Evolutionary conservation across 2,888 invertebrate genomes (phyloP), one percentile per base, ranked within the genome.

Genomic region (Sycophila texana): DNA sequence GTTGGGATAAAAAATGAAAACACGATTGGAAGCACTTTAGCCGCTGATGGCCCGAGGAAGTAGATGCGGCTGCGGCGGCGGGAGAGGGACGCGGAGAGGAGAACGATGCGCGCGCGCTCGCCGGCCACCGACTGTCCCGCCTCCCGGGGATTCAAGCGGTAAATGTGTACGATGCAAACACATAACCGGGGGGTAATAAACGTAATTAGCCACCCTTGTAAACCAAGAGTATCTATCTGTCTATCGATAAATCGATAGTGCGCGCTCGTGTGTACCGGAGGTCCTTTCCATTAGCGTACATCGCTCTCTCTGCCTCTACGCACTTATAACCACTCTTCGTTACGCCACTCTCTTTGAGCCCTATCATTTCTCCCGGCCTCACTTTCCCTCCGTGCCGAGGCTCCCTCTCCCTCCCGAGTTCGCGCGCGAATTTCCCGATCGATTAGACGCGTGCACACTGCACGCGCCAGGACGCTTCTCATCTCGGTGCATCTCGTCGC

Each of bases 161-260:
- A 83, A 85, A 84, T 88, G 86, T 88, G 86, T 87, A 85, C 86
- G 83, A 81, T 83, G 87, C 86, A 88, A 88, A 88, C 88, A 88
- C 87, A 87, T 86, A 87, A 88, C 85, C 86, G 84, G 86, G 84
- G 86, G 86, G 68, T 88, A 89, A 88, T 88, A 88, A 88, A 88
- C 87, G 88, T 89, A 89, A 89, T 89, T 88, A 89, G 86, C 86
- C 84, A 85, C 84, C 85, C 85, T 84, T 87, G 86, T 87, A 87
- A 86, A 85, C 85, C 74, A 63, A 77, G 76, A 68, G 77, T 82
- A 74, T 74, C 80, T 84, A 85, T 84, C 83, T 72, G 82, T 79
- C 85, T 84, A 88, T 87, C 86, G 88, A 88, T 87, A 85, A 86
- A 86, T 86, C 87, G 87, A 88, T 88, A 87, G 86, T 83, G 78